Evolutionary conservation across 2,888 invertebrate genomes (phyloP).

Genomic region (Leucoma salicis): DNA sequence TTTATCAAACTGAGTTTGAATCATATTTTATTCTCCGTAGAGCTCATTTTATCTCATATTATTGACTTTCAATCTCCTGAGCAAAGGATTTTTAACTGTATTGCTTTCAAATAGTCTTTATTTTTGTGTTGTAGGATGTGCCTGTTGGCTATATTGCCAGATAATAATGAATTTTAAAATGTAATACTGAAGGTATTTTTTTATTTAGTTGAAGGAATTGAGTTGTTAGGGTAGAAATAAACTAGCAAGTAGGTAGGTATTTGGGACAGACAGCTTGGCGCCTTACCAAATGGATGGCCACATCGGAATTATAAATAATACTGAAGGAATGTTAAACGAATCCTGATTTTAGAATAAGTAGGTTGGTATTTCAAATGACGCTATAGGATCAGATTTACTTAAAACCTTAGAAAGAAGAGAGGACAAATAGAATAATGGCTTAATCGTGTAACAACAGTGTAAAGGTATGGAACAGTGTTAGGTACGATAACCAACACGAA

Average conservation of each 20-base stretch:
- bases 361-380: no score
- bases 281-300: conserved; percentile 48
- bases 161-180: no score
- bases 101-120: neutral
- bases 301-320: conserved; percentile 31
- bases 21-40: neutral
- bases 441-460: no score
- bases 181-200: conserved; percentile 11
- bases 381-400: no score
- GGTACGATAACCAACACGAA: no score
- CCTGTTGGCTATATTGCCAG: neutral
- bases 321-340: conserved; percentile 16
- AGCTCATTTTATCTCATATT: conserved; percentile 10
- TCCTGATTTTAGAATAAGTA: neutral
- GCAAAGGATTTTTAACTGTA: neutral
- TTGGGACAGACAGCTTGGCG: conserved; percentile 70
- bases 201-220: conserved; percentile 5
- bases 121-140: no score
- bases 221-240: conserved; percentile 32
- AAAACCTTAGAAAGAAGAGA: no score
- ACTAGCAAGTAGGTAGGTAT: conserved; percentile 42
- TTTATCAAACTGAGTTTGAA: conserved; percentile 3
- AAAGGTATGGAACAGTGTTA: no score
- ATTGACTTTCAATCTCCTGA: neutral
- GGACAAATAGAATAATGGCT: no score